Percentiles rank a stretch among this genome's conserved stretches.
Evolutionary conservation across 2,113 vertebrate species (phyloP).

Genomic region (Polypterus senegalus): DNA sequence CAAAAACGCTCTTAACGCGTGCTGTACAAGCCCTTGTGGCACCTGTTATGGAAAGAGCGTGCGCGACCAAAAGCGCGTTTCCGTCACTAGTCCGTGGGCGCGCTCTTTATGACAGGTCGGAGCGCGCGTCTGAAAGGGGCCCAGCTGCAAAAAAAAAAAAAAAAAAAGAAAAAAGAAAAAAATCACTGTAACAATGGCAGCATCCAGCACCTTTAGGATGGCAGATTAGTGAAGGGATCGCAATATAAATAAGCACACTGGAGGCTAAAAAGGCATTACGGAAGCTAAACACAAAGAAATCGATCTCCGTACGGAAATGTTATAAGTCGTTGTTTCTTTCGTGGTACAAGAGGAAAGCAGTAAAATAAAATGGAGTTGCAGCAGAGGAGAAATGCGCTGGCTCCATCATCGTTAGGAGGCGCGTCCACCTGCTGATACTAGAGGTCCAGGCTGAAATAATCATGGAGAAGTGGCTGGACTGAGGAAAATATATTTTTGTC

Average conservation of each 20-base stretch:
- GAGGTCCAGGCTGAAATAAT: constrained; percentile 47
- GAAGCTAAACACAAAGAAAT: constrained; percentile 30
- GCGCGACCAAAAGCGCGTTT: constrained; percentile 43
- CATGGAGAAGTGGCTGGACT: constrained; percentile 52
- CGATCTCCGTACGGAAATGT: constrained; percentile 29
- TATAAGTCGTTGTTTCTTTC: constrained; percentile 35
- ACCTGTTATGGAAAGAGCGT: constrained; percentile 23
- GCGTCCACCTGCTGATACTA: constrained; percentile 68
- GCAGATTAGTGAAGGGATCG: constrained; percentile 23
- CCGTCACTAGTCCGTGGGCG: constrained; percentile 50
- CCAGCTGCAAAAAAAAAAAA: constrained; percentile 4
- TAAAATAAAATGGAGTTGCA: constrained; percentile 51
- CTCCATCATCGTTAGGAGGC: constrained; percentile 59
- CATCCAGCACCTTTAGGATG: constrained; percentile 38
- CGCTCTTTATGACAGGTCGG: constrained; percentile 74
- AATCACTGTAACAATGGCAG: constrained; percentile 48
- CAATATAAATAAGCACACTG: constrained; percentile 31
- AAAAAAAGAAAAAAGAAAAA: constrained; percentile 10
- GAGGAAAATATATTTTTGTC: constrained; percentile 43
- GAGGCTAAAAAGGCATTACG: constrained; percentile 24
- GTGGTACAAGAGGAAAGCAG: constrained; percentile 48
- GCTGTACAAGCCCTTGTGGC: constrained; percentile 1
- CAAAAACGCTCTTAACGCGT: too few relatives aligned
- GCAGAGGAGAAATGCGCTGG: constrained; percentile 46
- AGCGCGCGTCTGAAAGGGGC: constrained; percentile 19